These are phyloP conservation scores for Platycheirus rosarum DNA, from an alignment of 2,888 invertebrate genomes.

Conservation along the genomic window DNA sequence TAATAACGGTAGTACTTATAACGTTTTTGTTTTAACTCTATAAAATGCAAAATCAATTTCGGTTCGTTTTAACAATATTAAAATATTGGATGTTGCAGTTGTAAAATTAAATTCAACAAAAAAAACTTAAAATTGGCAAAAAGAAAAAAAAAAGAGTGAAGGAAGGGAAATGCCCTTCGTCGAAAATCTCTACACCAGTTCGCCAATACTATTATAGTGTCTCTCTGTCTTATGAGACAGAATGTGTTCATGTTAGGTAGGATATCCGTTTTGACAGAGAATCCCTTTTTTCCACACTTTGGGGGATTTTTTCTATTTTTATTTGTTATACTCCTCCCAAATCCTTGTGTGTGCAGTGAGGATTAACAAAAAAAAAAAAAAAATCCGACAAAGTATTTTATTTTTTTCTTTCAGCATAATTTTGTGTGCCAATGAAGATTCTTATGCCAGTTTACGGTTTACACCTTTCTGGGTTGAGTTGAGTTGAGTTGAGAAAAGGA, in stretches of 20 bases:
- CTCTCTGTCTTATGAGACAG: slow-evolving; percentile 73
- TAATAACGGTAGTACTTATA: slow-evolving; percentile 28
- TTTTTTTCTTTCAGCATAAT: slow-evolving; percentile 3
- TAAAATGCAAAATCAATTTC: slow-evolving; percentile 30
- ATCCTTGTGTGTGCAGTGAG: slow-evolving; percentile 54
- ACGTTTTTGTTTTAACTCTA: neutral
- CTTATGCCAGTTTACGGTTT: slow-evolving; percentile 57
- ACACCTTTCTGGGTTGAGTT: slow-evolving; percentile 60
- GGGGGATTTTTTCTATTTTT: slow-evolving; percentile 33
- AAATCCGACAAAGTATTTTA: slow-evolving; percentile 36
- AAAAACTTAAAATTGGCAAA: slow-evolving; percentile 34
- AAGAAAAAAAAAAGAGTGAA: slow-evolving; percentile 12
- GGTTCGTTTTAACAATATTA: slow-evolving; percentile 2
- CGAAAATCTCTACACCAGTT: slow-evolving; percentile 75
- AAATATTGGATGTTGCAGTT: slow-evolving; percentile 56
- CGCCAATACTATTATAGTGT: slow-evolving; percentile 70
- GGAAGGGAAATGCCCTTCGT: slow-evolving; percentile 68
- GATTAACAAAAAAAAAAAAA: slow-evolving; percentile 40
- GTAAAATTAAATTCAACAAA: slow-evolving; percentile 36
- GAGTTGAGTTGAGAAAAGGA: slow-evolving; percentile 14
- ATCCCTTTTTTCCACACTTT: slow-evolving; percentile 47
- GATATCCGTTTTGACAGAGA: slow-evolving; percentile 68
- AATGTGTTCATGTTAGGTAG: slow-evolving; percentile 75
- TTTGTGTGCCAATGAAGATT: slow-evolving; percentile 35
- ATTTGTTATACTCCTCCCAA: slow-evolving; percentile 52